phyloP scores from a whole-genome alignment of 2,888 invertebrate genomes.

The Coelopa pilipes region DNA sequence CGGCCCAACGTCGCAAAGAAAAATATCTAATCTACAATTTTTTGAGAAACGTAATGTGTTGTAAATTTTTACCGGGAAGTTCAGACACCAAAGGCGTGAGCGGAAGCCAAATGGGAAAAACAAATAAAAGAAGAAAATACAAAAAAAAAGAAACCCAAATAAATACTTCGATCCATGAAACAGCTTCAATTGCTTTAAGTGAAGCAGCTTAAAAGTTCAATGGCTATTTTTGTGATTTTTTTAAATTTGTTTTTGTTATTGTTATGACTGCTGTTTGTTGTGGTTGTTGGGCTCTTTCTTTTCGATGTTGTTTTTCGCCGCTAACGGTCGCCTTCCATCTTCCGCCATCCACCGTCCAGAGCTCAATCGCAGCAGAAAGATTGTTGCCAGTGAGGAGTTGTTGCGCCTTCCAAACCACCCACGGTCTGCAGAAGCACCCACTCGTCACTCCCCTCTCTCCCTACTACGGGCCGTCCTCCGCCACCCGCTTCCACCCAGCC shows the following conservation, averaged over 20 bases:
- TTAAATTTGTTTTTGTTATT: not conserved
- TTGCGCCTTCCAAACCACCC: not conserved
- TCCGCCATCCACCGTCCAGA: not conserved
- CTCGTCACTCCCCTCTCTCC: not conserved
- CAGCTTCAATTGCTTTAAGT: not conserved
- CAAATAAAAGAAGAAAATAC: no score
- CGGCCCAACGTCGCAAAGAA: no score
- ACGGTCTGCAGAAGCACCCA: not conserved
- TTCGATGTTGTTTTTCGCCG: not conserved
- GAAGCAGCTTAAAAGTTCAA: constrained; percentile 4
- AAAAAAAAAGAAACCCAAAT: no score
- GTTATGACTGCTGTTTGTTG: not conserved
- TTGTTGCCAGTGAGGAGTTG: not conserved
- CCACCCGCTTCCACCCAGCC: not conserved
- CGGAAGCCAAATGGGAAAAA: no score
- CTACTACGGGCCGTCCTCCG: not conserved
- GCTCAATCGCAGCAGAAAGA: not conserved
- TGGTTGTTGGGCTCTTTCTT: not conserved
- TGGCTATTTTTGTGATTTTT: constrained; percentile 8
- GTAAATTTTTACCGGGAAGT: no score
- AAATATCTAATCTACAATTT: no score
- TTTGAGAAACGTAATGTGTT: no score
- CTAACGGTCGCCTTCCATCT: not conserved
- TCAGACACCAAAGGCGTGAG: no score
- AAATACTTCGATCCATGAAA: no score